Evolutionary conservation across 2,797 vertebrate species (phyloP), one percentile per base, ranked within the genome.

Genomic region (Characodon lateralis): DNA sequence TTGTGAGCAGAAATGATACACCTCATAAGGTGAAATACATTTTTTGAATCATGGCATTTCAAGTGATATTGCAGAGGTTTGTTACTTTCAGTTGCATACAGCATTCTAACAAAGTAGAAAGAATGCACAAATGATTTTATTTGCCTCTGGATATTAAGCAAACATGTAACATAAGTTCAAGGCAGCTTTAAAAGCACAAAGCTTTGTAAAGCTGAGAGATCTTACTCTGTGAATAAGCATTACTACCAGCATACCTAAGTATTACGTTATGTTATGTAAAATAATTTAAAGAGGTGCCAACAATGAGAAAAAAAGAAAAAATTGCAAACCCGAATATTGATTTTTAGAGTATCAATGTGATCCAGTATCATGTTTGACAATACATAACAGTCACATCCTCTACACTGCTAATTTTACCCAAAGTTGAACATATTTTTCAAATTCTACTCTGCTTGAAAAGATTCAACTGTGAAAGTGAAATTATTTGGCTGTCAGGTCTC

Each of bases 401-500:
- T n/a, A 0, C 28, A 26, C 8, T 41, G 6, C n/a, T 56, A 9
- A 71, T 53, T 51, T 79, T 18, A 1, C 16, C n/a, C 24, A 58
- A 35, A 56, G n/a, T 80, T 55, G 39, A 80, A 48, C 20, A 77
- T 71, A 74, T 55, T 35, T 22, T 12, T 75, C 26, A 73, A 13
- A 71, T 65, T 78, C 28, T 81, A 46, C 22, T 43, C 3, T 5
- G 28, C 53, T 16, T 41, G 31, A 43, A 20, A 72, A 79, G 41
- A 79, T 76, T 83, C 48, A 76, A 66, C 26, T 2, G 0, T 39
- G 68, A 78, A 46, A 66, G 12, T 73, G n/a, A 74, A 76, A 69
- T 81, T 14, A 77, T 78, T 81, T 79, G 39, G 46, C 66, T 81
- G 50, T 72, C 65, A 73, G 77, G 68, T 82, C 71, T 85, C 82